Evolutionary conservation across 2,888 invertebrate genomes (phyloP), one percentile per base, ranked within the genome.

Genomic region (Lycaena phlaeas): DNA sequence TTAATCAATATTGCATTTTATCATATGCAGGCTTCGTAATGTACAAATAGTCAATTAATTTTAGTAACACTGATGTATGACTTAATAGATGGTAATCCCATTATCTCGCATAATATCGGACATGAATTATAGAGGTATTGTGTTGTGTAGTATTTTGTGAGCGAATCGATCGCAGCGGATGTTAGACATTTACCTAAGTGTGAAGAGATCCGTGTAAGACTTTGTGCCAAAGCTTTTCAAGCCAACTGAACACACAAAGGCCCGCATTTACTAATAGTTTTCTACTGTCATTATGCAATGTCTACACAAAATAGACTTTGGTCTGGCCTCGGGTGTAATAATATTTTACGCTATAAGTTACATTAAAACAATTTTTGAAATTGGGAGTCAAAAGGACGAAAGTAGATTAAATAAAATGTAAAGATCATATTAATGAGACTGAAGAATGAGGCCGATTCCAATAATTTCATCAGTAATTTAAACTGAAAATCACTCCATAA

Each of bases 101-200:
- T 34, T 17, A 12, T 11, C 7, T 12, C 14, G 34, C 11, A 18
- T 34, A 18, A 34, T 34, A 34, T 18, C n/a, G 14, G 12, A 18
- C 34, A 27, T 38, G 15, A 27, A 17, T 25, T 11, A 25, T 25
- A 14, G 22, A 25, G 29, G 14, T 22, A 30, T 11, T 56, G 51
- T 59, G 56, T 64, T 60, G 56, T 59, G 34, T 62, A 59, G 57
- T 58, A 64, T 64, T 66, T 62, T 53, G 53, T 60, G 60, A 68
- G 64, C 59, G 14, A 22, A 39, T 39, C 63, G 68, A 68, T 69
- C 65, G 64, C 59, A 59, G 57, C 68, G 75, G 76, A 75, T 76
- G 75, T 77, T 73, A 70, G 64, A 72, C 76, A 76, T 79, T 75
- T 75, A 72, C 66, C 68, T 71, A 74, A 76, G 69, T 71, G 69